phyloP scores from a whole-genome alignment of 1,140 invertebrate genomes.

The Xylocopa sonorina region DNA sequence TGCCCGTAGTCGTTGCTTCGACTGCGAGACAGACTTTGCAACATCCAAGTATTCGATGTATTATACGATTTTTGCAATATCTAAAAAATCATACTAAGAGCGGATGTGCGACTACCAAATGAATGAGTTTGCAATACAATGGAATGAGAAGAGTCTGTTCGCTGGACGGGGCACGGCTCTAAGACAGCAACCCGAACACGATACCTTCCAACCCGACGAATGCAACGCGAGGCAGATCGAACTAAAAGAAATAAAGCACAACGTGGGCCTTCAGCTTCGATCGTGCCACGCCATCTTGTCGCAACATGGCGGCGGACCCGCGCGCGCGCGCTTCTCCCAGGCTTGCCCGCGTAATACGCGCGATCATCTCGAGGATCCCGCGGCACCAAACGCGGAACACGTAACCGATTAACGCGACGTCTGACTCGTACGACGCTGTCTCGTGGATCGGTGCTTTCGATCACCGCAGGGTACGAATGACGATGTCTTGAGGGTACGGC shows the following conservation, averaged over 20 bases:
- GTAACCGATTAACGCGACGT: constrained; percentile 23
- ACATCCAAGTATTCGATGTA: background rate
- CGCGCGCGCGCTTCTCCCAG: background rate
- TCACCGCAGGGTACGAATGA: constrained; percentile 3
- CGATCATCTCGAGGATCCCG: background rate
- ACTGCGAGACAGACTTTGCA: constrained; percentile 6
- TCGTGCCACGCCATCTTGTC: constrained; percentile 27
- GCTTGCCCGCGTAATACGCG: background rate
- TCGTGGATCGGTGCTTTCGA: constrained; percentile 16
- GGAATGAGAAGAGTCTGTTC: background rate
- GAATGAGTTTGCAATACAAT: background rate
- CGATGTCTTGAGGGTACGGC: background rate
- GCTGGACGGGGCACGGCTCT: constrained; percentile 49
- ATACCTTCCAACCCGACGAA: constrained; percentile 75
- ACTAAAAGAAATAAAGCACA: constrained; percentile 77
- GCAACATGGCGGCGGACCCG: too few species aligned
- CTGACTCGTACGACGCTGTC: constrained; percentile 16
- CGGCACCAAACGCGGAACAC: constrained; percentile 12
- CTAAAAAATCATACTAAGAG: too few species aligned
- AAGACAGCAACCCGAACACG: constrained; percentile 66
- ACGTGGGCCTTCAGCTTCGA: constrained; percentile 79
- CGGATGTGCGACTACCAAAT: too few species aligned
- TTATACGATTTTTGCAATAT: too few species aligned
- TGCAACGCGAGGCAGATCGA: constrained; percentile 67
- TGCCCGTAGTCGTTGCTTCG: constrained; percentile 35